Base-by-base conservation (phyloP, 2,113 vertebrate genomes). In the Reinhardtius hippoglossoides region DNA sequence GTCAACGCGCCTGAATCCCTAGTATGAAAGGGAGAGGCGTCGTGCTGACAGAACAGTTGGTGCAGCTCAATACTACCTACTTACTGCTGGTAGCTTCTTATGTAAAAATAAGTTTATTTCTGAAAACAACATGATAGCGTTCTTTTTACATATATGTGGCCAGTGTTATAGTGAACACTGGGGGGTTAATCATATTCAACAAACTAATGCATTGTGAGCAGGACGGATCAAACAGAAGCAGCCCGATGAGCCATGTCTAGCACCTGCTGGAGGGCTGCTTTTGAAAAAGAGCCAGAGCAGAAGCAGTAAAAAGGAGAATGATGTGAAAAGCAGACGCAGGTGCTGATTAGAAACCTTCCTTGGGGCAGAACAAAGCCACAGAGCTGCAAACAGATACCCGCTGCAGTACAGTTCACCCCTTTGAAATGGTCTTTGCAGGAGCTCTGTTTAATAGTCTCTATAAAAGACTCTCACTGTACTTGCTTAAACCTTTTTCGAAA, bases 311-410 rank as follows among this genome's bases (percentile, higher is more conserved):
- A 83, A 63, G 1, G 16, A 50, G 18, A 80, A 84, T 57, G 60
- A 80, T 61, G 50, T 74, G 20, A 73, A 81, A 73, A 82, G 59
- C 56, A 59, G 18, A 69, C 76, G 84, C 79, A 82, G 80, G 78
- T 83, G 86, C 80, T 82, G 85, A 89, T 88, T 65, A 65, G 61
- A 80, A 81, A 71, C 26, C 52, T 42, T 81, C 83, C 76, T 20
- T 0, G 4, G 35, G 81, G 74, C 52, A 23, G 61, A 52, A 13
- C 40, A 48, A 80, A 87, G 80, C 82, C 75, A 72, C 79, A 80
- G 81, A 81, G 62, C 58, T 18, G 81, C 85, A 85, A 78, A 76
- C 55, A 66, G 71, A 83, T 73, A 69, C 76, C 70, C n/a, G 13
- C 74, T 68, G 84, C 76, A 84, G 6, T 68, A 71, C 74, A 71